These are phyloP conservation scores for Vesta saturnalis DNA, from an alignment of 2,888 invertebrate genomes.

Conservation along the genomic window DNA sequence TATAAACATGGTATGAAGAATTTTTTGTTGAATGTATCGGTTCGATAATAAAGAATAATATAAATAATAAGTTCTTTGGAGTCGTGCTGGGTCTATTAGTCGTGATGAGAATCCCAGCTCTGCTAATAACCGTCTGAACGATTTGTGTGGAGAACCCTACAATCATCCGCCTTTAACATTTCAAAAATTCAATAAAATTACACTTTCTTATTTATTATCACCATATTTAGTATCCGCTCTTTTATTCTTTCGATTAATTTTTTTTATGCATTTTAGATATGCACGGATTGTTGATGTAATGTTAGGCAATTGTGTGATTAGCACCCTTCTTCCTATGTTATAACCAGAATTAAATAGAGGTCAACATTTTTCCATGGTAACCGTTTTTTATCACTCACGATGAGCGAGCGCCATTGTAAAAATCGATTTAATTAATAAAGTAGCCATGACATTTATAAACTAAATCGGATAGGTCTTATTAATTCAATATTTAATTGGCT, in stretches of 20 bases:
- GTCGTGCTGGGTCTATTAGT: conserved; percentile 41
- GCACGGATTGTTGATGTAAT: background rate
- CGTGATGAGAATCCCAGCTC: conserved; percentile 39
- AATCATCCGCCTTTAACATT: conserved; percentile 40
- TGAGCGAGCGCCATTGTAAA: too few relatives aligned
- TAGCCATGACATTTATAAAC: background rate
- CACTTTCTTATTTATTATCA: conserved; percentile 46
- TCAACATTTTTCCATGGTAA: too few relatives aligned
- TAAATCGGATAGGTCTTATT: background rate
- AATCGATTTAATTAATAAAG: background rate
- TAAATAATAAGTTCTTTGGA: conserved; percentile 39
- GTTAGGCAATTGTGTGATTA: background rate
- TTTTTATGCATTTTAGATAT: background rate
- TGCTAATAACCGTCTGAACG: conserved; percentile 31
- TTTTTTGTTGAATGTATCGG: conserved; percentile 18
- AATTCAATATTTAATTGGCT: background rate
- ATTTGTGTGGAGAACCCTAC: conserved; percentile 40
- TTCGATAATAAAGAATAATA: conserved; percentile 35
- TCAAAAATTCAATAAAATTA: conserved; percentile 44
- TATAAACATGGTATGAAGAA: conserved; percentile 21
- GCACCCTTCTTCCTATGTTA: too few relatives aligned
- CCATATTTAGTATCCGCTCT: conserved; percentile 35
- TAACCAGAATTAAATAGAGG: too few relatives aligned
- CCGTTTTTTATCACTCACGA: too few relatives aligned
- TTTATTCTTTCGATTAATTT: conserved; percentile 3